Evolutionary conservation across 1,140 invertebrate species (phyloP).

Genomic region (Episyrphus balteatus): DNA sequence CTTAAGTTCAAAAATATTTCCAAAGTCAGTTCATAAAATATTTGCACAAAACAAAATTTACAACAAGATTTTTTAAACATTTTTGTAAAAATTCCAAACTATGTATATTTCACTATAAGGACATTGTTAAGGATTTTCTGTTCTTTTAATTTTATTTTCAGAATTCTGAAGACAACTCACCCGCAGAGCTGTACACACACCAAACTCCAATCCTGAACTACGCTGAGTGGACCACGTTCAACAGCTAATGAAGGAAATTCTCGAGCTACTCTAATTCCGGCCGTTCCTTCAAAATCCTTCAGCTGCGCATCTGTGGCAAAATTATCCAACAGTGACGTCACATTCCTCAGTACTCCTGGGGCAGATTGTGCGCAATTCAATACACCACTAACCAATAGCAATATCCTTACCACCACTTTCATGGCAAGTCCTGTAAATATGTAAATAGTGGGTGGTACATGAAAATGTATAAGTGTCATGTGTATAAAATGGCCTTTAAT

Average conservation of each 20-base stretch:
- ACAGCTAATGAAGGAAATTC: slow-evolving; percentile 9
- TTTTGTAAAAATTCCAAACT: not conserved
- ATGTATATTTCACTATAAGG: not conserved
- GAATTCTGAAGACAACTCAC: slow-evolving; percentile 20
- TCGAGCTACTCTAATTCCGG: not conserved
- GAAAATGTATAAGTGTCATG: too few species aligned
- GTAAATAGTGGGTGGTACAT: too few species aligned
- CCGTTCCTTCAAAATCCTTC: too few species aligned
- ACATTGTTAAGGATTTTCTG: slow-evolving; percentile 7
- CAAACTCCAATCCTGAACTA: slow-evolving; percentile 38
- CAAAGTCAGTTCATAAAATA: too few species aligned
- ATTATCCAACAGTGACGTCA: not conserved
- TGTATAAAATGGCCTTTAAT: too few species aligned
- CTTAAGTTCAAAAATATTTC: too few species aligned
- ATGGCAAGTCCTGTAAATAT: too few species aligned
- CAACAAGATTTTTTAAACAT: not conserved
- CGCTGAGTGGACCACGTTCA: slow-evolving; percentile 13
- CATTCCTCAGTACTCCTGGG: not conserved
- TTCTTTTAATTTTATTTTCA: not conserved
- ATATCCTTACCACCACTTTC: too few species aligned
- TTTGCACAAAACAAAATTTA: slow-evolving; percentile 1
- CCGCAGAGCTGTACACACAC: slow-evolving; percentile 38
- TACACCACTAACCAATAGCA: not conserved
- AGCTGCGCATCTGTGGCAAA: not conserved
- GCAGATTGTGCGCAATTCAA: not conserved